Evolutionary conservation across 2,888 invertebrate species (phyloP).

Genomic region (Noctua janthe): DNA sequence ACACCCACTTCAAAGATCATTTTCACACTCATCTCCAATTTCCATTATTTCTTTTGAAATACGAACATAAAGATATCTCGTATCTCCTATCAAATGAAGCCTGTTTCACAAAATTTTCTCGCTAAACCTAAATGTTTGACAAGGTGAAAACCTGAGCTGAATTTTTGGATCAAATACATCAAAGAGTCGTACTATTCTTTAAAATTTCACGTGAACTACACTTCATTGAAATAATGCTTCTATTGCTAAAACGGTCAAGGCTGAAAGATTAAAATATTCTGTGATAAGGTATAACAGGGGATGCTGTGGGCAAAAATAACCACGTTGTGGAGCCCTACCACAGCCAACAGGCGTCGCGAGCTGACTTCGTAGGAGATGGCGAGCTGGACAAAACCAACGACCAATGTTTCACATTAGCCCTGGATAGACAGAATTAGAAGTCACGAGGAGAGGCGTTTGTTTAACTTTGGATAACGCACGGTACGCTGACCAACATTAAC

Average conservation of each 20-base stretch:
- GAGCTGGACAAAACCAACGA: background rate
- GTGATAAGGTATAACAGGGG: background rate
- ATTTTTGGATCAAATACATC: background rate
- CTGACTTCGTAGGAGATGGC: background rate
- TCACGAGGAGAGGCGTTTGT: background rate
- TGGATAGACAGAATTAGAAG: background rate
- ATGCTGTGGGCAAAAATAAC: no score
- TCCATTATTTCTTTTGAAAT: conserved; percentile 9
- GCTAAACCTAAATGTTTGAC: background rate
- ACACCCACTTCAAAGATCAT: background rate
- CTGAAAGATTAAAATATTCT: background rate
- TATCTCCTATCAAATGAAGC: background rate
- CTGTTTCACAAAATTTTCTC: conserved; percentile 12
- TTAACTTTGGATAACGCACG: background rate
- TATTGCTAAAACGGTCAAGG: background rate
- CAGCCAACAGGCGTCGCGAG: background rate
- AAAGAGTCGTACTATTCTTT: conserved; percentile 6
- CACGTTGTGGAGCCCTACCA: no score
- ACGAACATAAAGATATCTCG: background rate
- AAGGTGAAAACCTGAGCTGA: conserved; percentile 16
- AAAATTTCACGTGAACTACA: background rate
- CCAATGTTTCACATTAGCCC: background rate
- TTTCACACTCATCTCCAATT: background rate
- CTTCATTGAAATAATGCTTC: background rate
- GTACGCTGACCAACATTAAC: no score